Conservation (phyloP, 1,140 invertebrate genomes). For the Cherax quadricarinatus region DNA sequence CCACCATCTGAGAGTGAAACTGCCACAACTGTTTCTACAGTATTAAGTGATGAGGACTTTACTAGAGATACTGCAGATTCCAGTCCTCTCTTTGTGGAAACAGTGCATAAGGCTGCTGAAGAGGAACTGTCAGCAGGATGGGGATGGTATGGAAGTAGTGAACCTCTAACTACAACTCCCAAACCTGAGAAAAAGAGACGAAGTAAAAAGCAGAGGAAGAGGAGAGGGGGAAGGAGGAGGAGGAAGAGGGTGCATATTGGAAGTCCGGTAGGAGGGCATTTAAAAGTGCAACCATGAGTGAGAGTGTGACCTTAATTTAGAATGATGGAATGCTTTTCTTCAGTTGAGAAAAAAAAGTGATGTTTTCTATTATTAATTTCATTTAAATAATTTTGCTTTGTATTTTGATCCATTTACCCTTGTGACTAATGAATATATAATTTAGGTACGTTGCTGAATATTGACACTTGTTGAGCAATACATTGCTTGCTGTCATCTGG, state of each 20-base stretch:
- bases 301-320: not conserved
- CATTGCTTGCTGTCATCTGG: too few species aligned
- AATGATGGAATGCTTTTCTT: not conserved
- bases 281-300: constrained; percentile 25
- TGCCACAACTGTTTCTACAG: not conserved
- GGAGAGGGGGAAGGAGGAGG: constrained; percentile 24
- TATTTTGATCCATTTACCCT: too few species aligned
- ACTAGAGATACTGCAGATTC: constrained; percentile 28
- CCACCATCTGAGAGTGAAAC: not conserved
- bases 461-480: too few species aligned
- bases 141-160: constrained; percentile 52
- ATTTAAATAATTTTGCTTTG: not conserved
- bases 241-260: constrained; percentile 31
- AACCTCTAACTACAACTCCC: constrained; percentile 1
- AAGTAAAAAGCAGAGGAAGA: constrained; percentile 57
- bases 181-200: constrained; percentile 31
- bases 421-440: too few species aligned
- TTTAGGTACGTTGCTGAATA: too few species aligned
- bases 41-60: not conserved
- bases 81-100: constrained; percentile 25
- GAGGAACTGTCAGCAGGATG: constrained; percentile 41
- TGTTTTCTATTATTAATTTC: not conserved
- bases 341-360: not conserved
- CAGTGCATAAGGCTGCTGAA: constrained; percentile 36
- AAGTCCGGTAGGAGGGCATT: constrained; percentile 44